These are phyloP conservation scores for Apamea anceps DNA, from an alignment of 2,888 invertebrate species.

Conservation along the genomic window DNA sequence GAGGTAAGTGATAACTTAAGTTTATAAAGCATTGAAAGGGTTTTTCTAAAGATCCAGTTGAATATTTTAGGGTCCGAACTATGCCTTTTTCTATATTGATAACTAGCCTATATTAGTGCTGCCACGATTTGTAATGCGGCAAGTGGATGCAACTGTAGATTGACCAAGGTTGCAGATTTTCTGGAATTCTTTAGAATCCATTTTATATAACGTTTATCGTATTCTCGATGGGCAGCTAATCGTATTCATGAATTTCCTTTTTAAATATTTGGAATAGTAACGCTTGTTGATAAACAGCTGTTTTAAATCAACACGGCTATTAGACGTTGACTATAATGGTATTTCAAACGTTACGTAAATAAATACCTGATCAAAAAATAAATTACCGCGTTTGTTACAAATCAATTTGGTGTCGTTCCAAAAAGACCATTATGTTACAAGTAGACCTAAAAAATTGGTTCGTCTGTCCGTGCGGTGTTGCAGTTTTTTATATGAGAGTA, in stretches of 20 bases:
- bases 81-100: neutral
- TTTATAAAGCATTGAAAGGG: neutral
- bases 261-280: neutral
- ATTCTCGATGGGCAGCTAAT: neutral
- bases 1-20: conserved; percentile 92
- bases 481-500: neutral
- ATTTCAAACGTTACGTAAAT: conserved; percentile 52
- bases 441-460: neutral
- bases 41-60: neutral
- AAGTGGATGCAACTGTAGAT: neutral
- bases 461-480: neutral
- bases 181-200: neutral
- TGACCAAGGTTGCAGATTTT: conserved; percentile 5
- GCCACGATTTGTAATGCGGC: neutral
- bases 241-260: neutral
- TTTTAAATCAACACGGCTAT: conserved; percentile 25
- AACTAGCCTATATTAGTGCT: neutral
- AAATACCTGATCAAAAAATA: conserved; percentile 49
- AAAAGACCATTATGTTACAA: conserved; percentile 49
- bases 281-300: neutral
- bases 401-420: conserved; percentile 64
- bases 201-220: neutral
- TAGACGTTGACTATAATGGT: conserved; percentile 21
- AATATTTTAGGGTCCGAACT: neutral
- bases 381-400: conserved; percentile 35